Evolutionary conservation across 2,113 vertebrate genomes (phyloP).

Genomic region (Gallinago paraguaiae): DNA sequence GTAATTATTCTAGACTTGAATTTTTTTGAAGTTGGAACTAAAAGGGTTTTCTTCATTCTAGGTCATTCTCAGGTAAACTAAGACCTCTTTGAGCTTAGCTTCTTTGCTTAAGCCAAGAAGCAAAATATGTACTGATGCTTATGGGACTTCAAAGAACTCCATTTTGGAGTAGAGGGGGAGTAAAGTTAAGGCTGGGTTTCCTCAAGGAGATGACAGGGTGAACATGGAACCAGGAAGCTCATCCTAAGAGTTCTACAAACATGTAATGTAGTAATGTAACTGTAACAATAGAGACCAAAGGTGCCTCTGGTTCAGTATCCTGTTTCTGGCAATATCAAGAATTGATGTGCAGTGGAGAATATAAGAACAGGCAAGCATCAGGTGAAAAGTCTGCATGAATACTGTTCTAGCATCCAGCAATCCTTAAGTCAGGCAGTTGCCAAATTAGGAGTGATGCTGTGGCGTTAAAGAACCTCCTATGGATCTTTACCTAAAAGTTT

Average conservation of each 20-base stretch:
- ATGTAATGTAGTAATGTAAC: not conserved
- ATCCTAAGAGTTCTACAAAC: not conserved
- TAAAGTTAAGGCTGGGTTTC: not conserved
- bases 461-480: not conserved
- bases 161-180: not conserved
- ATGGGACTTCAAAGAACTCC: not conserved
- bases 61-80: not conserved
- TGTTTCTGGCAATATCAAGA: not conserved
- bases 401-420: not conserved
- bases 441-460: not conserved
- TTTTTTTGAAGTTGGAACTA: constrained; percentile 12
- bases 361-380: not conserved
- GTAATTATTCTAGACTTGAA: constrained; percentile 49
- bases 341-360: not conserved
- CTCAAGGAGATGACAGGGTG: not conserved
- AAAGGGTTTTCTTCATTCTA: not conserved
- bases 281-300: not conserved
- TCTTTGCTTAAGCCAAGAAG: not conserved
- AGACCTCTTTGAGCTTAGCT: not conserved
- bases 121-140: not conserved
- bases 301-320: not conserved
- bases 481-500: not conserved
- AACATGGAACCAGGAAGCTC: not conserved
- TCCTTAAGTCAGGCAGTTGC: not conserved
- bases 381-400: not conserved